phyloP scores from a whole-genome alignment of 2,888 invertebrate species.

The Acleris sparsana region DNA sequence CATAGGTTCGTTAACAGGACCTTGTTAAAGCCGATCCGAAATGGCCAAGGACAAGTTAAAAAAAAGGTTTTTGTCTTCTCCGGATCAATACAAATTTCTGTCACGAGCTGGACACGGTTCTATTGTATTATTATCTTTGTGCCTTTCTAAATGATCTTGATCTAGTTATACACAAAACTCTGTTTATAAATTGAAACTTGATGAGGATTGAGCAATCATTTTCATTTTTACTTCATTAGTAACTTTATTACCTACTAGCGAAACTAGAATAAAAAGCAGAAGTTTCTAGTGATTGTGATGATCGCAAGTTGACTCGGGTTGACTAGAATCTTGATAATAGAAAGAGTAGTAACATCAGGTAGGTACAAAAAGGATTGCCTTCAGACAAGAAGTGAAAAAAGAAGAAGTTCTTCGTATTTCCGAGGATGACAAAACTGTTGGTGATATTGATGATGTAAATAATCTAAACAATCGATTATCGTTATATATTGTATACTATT shows the following conservation, averaged over 20 bases:
- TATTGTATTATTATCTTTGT: slow-evolving; percentile 59
- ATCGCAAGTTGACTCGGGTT: too few relatives aligned
- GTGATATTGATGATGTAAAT: too few relatives aligned
- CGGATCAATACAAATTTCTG: slow-evolving; percentile 65
- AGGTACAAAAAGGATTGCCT: too few relatives aligned
- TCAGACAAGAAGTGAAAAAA: too few relatives aligned
- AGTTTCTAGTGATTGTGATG: too few relatives aligned
- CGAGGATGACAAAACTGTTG: too few relatives aligned
- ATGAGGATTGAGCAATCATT: slow-evolving; percentile 39
- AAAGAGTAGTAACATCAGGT: too few relatives aligned
- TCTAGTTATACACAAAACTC: slow-evolving; percentile 43
- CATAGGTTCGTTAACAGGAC: slow-evolving; percentile 50
- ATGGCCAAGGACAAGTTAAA: slow-evolving; percentile 72
- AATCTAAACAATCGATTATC: too few relatives aligned
- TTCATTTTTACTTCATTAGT: background rate
- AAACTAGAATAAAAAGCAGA: too few relatives aligned
- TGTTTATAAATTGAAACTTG: slow-evolving; percentile 48
- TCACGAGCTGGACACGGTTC: slow-evolving; percentile 58
- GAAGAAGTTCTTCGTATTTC: too few relatives aligned
- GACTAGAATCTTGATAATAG: too few relatives aligned
- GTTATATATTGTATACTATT: too few relatives aligned
- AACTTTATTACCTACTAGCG: background rate
- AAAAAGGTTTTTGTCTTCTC: slow-evolving; percentile 60
- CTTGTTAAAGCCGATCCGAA: slow-evolving; percentile 64
- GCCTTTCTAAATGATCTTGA: slow-evolving; percentile 65